Percentiles rank a stretch among this genome's conserved stretches.
phyloP scores from a whole-genome alignment of 2,113 vertebrate genomes.

The Platycercus adscitus region DNA sequence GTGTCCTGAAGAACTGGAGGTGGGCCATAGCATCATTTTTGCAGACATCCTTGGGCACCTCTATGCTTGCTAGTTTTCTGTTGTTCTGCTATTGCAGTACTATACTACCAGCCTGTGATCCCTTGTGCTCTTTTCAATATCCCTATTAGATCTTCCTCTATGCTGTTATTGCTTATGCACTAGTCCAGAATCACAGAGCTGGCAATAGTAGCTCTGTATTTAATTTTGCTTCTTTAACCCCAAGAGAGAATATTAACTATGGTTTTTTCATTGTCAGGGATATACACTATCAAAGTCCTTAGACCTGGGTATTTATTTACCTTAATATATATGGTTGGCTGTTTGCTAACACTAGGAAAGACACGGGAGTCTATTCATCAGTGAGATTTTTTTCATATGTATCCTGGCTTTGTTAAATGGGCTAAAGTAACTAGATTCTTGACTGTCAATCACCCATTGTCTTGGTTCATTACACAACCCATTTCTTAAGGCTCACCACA shows the following conservation, averaged over 20 bases:
- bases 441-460: slow-evolving; percentile 44
- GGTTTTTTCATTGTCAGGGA: not conserved
- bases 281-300: not conserved
- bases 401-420: not conserved
- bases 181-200: not conserved
- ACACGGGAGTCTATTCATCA: not conserved
- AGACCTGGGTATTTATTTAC: not conserved
- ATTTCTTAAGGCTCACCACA: slow-evolving; percentile 40
- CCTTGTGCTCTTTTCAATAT: not conserved
- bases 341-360: not conserved
- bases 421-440: slow-evolving; percentile 4
- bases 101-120: not conserved
- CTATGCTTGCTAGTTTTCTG: not conserved
- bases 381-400: not conserved
- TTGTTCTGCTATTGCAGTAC: not conserved
- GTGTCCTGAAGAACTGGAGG: not conserved
- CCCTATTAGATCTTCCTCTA: not conserved
- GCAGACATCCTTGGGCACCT: not conserved
- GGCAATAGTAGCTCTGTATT: not conserved
- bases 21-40: not conserved
- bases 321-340: not conserved
- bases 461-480: slow-evolving; percentile 21
- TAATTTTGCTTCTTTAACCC: not conserved
- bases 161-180: not conserved
- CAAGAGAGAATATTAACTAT: not conserved